Percentiles rank a stretch among this genome's conserved stretches.
Evolutionary conservation across 1,140 invertebrate genomes (phyloP).

Genomic region (Heliothis virescens): DNA sequence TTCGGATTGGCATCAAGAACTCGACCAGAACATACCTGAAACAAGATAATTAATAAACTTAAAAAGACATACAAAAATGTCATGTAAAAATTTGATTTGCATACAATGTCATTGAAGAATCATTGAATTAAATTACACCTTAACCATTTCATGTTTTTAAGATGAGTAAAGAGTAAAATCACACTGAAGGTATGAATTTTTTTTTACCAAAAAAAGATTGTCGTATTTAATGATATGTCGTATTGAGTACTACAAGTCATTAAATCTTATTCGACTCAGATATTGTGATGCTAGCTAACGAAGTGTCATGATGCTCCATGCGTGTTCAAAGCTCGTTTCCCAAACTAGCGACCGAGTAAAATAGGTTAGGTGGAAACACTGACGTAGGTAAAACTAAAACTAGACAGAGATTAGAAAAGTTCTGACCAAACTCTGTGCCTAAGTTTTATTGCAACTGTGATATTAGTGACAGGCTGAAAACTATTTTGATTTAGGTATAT

Average conservation of each 20-base stretch:
- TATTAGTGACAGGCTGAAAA: conserved; percentile 7
- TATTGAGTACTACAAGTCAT: background rate
- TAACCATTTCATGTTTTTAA: no score
- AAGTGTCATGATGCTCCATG: conserved; percentile 42
- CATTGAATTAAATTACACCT: no score
- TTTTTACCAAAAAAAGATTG: no score
- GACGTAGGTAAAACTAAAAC: conserved; percentile 24
- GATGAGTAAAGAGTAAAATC: no score
- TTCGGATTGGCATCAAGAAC: conserved; percentile 10
- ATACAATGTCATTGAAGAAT: background rate
- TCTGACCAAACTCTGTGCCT: background rate
- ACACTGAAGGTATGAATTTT: no score
- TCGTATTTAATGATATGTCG: background rate
- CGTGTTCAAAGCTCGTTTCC: conserved; percentile 60
- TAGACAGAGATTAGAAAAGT: conserved; percentile 34
- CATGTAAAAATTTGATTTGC: background rate
- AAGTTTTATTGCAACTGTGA: conserved; percentile 30
- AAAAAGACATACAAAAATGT: background rate
- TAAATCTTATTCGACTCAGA: background rate
- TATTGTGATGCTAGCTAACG: background rate
- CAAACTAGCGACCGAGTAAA: conserved; percentile 57
- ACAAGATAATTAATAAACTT: conserved; percentile 58
- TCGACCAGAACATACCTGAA: conserved; percentile 62
- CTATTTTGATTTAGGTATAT: background rate
- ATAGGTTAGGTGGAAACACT: conserved; percentile 50